Evolutionary conservation across 2,888 invertebrate genomes (phyloP).

Genomic region (Leptopilina syphax): DNA sequence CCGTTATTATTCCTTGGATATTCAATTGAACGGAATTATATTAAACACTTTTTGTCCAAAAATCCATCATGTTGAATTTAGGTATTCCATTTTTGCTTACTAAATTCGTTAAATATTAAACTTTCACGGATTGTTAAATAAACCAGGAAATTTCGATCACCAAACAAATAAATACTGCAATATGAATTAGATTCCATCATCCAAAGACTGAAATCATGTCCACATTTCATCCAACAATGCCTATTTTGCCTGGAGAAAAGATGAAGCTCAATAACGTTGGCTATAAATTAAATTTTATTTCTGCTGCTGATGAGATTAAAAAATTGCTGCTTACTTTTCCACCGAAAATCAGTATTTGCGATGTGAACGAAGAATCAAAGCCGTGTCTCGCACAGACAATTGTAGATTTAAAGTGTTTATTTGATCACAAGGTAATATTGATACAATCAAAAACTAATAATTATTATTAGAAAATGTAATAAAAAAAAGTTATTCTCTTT

Average conservation of each 20-base stretch:
- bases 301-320: slow-evolving; percentile 68
- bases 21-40: slow-evolving; percentile 65
- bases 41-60: slow-evolving; percentile 58
- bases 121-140: too few relatives aligned
- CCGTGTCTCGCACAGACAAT: slow-evolving; percentile 62
- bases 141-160: too few relatives aligned
- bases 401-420: slow-evolving; percentile 66
- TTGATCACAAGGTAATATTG: slow-evolving; percentile 55
- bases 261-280: slow-evolving; percentile 67
- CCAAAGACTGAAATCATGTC: slow-evolving; percentile 70
- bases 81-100: slow-evolving; percentile 57
- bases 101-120: not conserved
- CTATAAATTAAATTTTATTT: slow-evolving; percentile 73
- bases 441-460: not conserved
- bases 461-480: not conserved
- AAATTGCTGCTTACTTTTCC: slow-evolving; percentile 68
- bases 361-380: slow-evolving; percentile 58
- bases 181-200: slow-evolving; percentile 71
- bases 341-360: slow-evolving; percentile 71
- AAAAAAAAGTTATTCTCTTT: not conserved
- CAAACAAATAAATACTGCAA: not conserved
- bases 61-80: slow-evolving; percentile 67
- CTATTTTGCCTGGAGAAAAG: slow-evolving; percentile 60
- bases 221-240: slow-evolving; percentile 62
- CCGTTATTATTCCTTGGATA: slow-evolving; percentile 68